Percentiles rank a stretch among this genome's conserved stretches.
Evolutionary conservation across 2,888 invertebrate species (phyloP).

Genomic region (Oscheius sp.): DNA sequence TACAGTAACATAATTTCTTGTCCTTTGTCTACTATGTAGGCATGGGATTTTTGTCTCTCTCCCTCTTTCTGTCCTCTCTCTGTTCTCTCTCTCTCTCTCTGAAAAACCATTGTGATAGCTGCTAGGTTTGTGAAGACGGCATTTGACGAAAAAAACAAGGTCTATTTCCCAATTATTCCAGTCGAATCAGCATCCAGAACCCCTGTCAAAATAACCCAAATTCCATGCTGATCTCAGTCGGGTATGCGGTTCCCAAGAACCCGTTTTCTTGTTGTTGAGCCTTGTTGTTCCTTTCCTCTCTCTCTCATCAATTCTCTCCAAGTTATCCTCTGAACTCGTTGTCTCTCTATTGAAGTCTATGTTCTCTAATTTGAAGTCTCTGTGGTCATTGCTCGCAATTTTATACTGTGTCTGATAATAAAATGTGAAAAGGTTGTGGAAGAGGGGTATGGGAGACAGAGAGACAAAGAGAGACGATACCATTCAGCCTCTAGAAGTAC

Average conservation of each 20-base stretch:
- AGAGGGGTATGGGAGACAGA: no score
- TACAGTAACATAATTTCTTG: no score
- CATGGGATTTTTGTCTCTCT: not conserved
- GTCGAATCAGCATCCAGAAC: slow-evolving; percentile 8
- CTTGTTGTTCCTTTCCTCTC: slow-evolving; percentile 6
- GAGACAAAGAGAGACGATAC: no score
- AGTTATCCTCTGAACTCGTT: not conserved
- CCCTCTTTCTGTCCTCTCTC: slow-evolving; percentile 6
- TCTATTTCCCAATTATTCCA: not conserved
- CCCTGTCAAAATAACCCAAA: not conserved
- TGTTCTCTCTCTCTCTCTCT: not conserved
- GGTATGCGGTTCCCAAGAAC: slow-evolving; percentile 8
- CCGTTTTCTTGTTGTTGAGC: slow-evolving; percentile 6
- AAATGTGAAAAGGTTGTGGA: no score
- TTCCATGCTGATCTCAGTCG: slow-evolving; percentile 38
- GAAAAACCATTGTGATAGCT: no score
- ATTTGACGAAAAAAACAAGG: not conserved
- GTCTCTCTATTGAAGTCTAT: not conserved
- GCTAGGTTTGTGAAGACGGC: no score
- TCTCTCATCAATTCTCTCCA: not conserved
- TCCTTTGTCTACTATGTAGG: not conserved
- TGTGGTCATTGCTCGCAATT: no score
- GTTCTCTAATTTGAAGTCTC: no score
- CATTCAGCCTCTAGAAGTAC: no score
- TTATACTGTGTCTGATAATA: no score